Evolutionary conservation across 2,888 invertebrate species (phyloP), one percentile per base, ranked within the genome.

Genomic region (Caenorhabditis auriculariae): DNA sequence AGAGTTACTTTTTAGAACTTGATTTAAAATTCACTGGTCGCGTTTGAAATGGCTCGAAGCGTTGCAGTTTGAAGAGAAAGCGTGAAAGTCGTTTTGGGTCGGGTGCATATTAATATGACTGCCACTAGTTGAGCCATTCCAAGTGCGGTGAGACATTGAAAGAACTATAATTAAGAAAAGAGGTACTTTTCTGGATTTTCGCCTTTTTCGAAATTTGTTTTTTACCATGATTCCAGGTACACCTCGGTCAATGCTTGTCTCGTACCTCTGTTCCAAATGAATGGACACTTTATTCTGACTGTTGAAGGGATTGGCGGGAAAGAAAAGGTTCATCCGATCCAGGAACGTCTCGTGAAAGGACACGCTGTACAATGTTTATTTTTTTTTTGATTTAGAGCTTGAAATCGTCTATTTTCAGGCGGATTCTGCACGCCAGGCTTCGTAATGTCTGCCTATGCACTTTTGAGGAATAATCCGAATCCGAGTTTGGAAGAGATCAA

Each of bases 351-450:
- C 39, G 64, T 64, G 15, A 56, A 56, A 35, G 69, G 66, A 17
- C 70, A 74, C 32, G 71, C 62, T 2, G 49, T 65, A 15, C 72
- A 72, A 42, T 74, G 74, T 66, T 15, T 87, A 90, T 0, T 91
- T 92, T 78, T 93, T 93, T 0, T 5, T 42, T 3, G 9, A 9
- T 9, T 12, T 9, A 32, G n/a, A 32, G n/a, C n/a, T 32, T 32
- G 35, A 32, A 32, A 90, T 91, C 0, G 4, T 39, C 5, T 35
- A 15, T 15, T 45, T 57, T 92, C 93, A 83, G 93, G 93, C 81
- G 93, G 93, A 1, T 93, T 91, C 82, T 93, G 93, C 77, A 93
- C 93, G 0, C 93, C 93, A 0, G 94, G 94, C 5, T 74, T 71
- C 32, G 66, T 70, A 0, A 74, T 74, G 68, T 59, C 2, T 4